A percentile compares a stretch with the other conserved stretches of the same genome.
Evolutionary conservation across 2,113 vertebrate species (phyloP).

Genomic region (Phoenicopterus ruber): DNA sequence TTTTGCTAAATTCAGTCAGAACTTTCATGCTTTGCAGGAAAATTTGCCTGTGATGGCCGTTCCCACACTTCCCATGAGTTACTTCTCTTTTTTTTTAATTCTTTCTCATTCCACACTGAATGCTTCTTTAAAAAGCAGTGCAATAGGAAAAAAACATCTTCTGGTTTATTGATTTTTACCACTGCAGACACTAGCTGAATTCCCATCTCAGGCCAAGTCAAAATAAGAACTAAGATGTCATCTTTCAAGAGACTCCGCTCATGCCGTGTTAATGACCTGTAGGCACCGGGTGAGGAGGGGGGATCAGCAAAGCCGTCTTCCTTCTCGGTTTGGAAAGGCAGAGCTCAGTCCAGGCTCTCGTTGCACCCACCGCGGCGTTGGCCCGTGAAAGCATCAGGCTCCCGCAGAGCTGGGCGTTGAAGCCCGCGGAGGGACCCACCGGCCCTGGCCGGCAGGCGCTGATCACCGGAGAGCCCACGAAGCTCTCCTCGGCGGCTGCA

Average conservation of each 20-base stretch:
- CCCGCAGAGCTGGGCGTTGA: no score
- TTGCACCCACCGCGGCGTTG: not conserved
- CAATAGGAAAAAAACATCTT: not conserved
- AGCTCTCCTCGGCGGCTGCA: not conserved
- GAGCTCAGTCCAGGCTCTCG: not conserved
- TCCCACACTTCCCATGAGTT: not conserved
- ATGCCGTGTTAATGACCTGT: not conserved
- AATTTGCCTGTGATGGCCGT: not conserved
- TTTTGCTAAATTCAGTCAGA: not conserved
- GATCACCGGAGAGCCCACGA: not conserved
- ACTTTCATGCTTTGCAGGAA: not conserved
- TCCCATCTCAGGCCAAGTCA: not conserved
- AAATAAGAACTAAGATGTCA: not conserved
- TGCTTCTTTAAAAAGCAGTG: not conserved
- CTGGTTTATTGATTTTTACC: not conserved
- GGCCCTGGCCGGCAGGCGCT: not conserved
- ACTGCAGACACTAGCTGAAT: not conserved
- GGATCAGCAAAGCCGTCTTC: not conserved
- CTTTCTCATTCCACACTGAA: not conserved
- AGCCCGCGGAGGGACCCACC: not conserved
- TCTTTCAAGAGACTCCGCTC: not conserved
- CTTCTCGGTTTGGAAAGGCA: not conserved
- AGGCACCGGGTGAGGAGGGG: not conserved
- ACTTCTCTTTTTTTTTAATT: not conserved
- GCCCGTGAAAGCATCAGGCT: not conserved